Evolutionary conservation across 2,113 vertebrate species (phyloP).

Genomic region (Lamprotornis superbus): DNA sequence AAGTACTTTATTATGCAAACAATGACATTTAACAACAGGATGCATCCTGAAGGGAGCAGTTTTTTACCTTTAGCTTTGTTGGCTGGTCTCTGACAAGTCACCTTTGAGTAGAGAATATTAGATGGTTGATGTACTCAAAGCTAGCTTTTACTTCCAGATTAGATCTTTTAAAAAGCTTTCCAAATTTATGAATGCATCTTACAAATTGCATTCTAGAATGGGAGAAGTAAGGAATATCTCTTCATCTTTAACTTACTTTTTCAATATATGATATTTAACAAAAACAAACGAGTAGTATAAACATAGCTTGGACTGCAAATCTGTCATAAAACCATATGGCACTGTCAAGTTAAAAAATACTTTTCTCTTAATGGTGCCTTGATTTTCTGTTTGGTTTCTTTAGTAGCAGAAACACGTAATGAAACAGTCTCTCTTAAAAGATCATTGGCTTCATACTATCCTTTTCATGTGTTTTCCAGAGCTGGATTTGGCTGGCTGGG

Average conservation of each 20-base stretch:
- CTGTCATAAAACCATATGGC: neutral
- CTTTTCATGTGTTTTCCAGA: neutral
- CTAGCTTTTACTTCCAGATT: neutral
- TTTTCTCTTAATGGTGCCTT: neutral
- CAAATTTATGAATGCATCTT: neutral
- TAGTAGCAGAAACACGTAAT: neutral
- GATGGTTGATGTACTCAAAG: neutral
- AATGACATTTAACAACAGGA: slow-evolving; percentile 17
- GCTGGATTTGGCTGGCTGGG: neutral
- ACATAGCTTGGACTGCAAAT: neutral
- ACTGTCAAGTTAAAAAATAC: neutral
- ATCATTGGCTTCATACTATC: neutral
- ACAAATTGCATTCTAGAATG: neutral
- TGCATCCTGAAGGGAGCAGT: neutral
- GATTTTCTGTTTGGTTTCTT: slow-evolving; percentile 1
- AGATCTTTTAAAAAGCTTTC: neutral
- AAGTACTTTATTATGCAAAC: slow-evolving; percentile 16
- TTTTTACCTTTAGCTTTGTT: slow-evolving; percentile 14
- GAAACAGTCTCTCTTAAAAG: neutral
- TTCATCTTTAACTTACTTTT: neutral
- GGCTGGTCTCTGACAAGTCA: neutral
- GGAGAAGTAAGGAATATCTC: neutral
- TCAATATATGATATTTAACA: neutral
- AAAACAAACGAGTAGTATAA: neutral
- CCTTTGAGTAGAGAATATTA: neutral